Conservation (phyloP, 2,888 invertebrate species). For the Arge pagana region DNA sequence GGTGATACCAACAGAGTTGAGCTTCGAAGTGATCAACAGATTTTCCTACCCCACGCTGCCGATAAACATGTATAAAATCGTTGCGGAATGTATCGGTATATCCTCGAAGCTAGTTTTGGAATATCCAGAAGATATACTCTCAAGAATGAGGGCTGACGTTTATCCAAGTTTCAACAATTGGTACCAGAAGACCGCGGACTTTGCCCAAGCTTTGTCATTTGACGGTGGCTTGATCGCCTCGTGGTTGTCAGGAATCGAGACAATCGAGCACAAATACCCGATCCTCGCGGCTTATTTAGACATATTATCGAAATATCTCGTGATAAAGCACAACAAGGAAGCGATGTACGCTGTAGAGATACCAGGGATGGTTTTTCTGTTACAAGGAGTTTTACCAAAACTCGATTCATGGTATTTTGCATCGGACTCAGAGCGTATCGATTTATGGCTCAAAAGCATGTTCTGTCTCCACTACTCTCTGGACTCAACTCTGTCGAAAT, state of each 20-base stretch:
- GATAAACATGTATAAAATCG: slow-evolving; percentile 48
- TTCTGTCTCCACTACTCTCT: slow-evolving; percentile 53
- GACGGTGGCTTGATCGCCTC: slow-evolving; percentile 54
- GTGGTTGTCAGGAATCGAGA: slow-evolving; percentile 55
- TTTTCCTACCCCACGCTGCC: slow-evolving; percentile 52
- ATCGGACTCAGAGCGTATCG: slow-evolving; percentile 49
- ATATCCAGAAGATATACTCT: slow-evolving; percentile 53
- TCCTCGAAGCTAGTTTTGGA: slow-evolving; percentile 50
- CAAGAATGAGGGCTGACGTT: slow-evolving; percentile 50
- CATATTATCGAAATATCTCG: slow-evolving; percentile 49
- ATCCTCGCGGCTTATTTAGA: slow-evolving; percentile 54
- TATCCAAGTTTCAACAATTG: slow-evolving; percentile 54
- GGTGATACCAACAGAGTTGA: slow-evolving; percentile 53
- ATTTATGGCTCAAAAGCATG: slow-evolving; percentile 53
- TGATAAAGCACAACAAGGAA: slow-evolving; percentile 49
- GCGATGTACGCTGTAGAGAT: slow-evolving; percentile 53
- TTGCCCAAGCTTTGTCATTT: slow-evolving; percentile 53
- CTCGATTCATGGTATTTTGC: slow-evolving; percentile 55
- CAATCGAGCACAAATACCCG: slow-evolving; percentile 52
- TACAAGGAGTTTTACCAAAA: slow-evolving; percentile 54
- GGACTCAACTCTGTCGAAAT: slow-evolving; percentile 45
- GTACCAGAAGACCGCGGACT: slow-evolving; percentile 49
- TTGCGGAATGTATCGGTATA: slow-evolving; percentile 48
- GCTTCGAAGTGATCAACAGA: slow-evolving; percentile 52
- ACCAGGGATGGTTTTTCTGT: slow-evolving; percentile 55